Base-by-base conservation (phyloP, 2,113 vertebrate species). In the Geothlypis trichas region DNA sequence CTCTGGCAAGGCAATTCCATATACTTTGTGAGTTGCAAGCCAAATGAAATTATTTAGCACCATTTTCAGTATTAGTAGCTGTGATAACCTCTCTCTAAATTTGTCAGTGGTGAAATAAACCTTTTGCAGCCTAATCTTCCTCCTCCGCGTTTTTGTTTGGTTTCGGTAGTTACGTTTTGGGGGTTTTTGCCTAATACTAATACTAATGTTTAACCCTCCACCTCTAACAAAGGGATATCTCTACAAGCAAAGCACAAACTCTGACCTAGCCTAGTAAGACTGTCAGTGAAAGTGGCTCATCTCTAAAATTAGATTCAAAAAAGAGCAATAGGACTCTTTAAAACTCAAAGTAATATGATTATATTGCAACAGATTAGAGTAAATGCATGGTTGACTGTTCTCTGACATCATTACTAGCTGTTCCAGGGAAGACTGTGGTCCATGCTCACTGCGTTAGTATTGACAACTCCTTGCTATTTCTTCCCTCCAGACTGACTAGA, bases 161-260 rank as follows among this genome's bases (percentile, higher is more conserved):
- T 55, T 55, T 58, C 12, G 0, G 7, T 54, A 10, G 11, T 62
- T n/a, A n/a, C 0, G 0, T 20, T 42, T 66, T 15, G 18, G 4
- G 11, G 7, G 0, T 3, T n/a, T 61, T 44, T 88, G 67, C 14
- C 44, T 35, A 35, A 35, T 47, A 49, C 9, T 28, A 37, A 28
- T 28, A 37, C 26, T 51, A 37, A 31, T 37, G 2, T 37, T 72
- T 95, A 90, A 87, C 84, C 41, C 54, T 87, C 51, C 26, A 73
- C 22, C 30, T 88, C 49, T 89, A 90, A 86, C 55, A 78, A 96
- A 93, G 58, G 21, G 7, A 82, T 78, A 11, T 21, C 30, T 84
- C 72, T 91, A n/a, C 82, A 95, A 95, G 84, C 57, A 81, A 96
- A 88, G 42, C 16, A 85, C 42, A 79, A 74, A 20, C 12, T 67